Percentiles rank a stretch among this genome's conserved stretches.
These are phyloP conservation scores for Terrapene triunguis DNA, from an alignment of 2,113 vertebrate species.

Conservation along the genomic window DNA sequence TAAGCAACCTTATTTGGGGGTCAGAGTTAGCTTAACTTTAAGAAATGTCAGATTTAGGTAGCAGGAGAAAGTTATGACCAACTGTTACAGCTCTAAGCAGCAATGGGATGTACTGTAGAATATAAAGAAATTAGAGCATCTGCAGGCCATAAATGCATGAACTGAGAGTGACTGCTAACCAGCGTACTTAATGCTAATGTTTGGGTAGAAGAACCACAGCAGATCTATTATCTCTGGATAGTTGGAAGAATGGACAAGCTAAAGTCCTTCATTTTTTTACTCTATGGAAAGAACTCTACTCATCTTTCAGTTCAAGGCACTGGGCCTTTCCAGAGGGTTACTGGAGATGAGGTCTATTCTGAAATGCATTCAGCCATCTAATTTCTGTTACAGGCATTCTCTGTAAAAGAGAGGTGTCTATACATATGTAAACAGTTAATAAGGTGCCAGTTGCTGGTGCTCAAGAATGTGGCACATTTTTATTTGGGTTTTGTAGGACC, in stretches of 20 bases:
- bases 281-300: not conserved
- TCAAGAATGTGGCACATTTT: not conserved
- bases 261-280: not conserved
- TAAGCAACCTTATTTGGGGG: not conserved
- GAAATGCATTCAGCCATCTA: not conserved
- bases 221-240: not conserved
- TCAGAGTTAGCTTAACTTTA: not conserved
- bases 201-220: not conserved
- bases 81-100: not conserved
- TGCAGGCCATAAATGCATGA: not conserved
- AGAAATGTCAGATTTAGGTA: not conserved
- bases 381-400: not conserved
- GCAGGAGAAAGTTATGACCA: not conserved
- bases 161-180: not conserved
- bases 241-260: not conserved
- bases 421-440: not conserved
- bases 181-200: too few relatives aligned
- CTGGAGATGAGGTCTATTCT: not conserved
- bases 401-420: not conserved
- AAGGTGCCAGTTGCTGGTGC: not conserved
- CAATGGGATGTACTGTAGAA: not conserved
- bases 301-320: not conserved
- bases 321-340: not conserved
- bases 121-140: not conserved
- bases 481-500: not conserved